Evolutionary conservation across 2,797 vertebrate genomes (phyloP), one percentile per base, ranked within the genome.

Genomic region (Huso huso): DNA sequence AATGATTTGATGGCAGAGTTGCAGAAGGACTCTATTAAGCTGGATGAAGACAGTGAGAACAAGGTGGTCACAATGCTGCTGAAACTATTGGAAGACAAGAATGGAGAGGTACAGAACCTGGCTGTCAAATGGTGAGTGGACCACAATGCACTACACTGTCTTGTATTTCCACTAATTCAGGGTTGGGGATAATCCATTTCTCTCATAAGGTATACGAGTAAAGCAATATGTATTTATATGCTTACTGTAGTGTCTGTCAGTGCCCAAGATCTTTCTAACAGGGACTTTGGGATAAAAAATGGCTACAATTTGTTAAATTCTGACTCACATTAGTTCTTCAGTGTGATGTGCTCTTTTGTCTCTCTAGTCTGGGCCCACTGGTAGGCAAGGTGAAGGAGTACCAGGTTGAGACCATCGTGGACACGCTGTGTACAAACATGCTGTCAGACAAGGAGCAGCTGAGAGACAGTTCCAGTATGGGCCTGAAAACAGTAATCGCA

Each of bases 1-100:
- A 98, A 96, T 0, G 96, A 98, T 81, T 84, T 98, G 80, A 96
- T 98, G 95, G 78, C 94, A 61, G 95, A 98, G 86, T 83, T 98
- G 61, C 95, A 97, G 86, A 98, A 95, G 75, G 95, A 97, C 79
- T 96, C 93, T 3, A 94, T 98, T 63, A 96, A 97, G 71, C 82
- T 98, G 72, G 96, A 98, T 7, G 96, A 98, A 79, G 95, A 96
- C 80, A 95, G 95, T 0, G 95, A 98, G 80, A 92, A 90, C 70
- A 97, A 94, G 71, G 93, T 98, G 67, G 96, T 98, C 68, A 83
- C 83, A 72, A 96, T 94, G 91, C 83, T 98, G 67, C 86, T 98
- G 48, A 91, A 87, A 65, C 87, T 98, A 67, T 86, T 98, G 70
- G 94, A 98, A 70, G 96, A 98, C 84, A 97, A 94, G 84, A 98